These are phyloP conservation scores for Carapus acus DNA, from an alignment of 2,797 vertebrate species.

Conservation along the genomic window DNA sequence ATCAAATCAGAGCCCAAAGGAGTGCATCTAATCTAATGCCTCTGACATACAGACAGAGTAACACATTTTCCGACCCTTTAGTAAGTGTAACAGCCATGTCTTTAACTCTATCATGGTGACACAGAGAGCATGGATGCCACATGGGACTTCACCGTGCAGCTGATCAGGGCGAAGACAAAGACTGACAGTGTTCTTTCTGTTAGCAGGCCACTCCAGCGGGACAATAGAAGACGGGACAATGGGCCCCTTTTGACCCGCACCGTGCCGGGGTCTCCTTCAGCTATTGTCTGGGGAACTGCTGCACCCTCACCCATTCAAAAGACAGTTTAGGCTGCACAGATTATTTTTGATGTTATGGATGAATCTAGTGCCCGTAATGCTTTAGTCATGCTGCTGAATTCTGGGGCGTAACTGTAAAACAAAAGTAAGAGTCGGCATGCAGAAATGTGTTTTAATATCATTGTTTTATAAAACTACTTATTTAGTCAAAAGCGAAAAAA, in stretches of 20 bases:
- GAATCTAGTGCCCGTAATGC: background rate
- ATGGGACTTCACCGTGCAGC: conserved; percentile 57
- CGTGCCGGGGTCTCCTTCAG: conserved; percentile 56
- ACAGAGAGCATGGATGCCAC: conserved; percentile 60
- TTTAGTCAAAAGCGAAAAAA: too few species aligned
- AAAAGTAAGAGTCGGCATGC: too few species aligned
- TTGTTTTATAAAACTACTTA: too few species aligned
- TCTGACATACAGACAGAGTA: conserved; percentile 30
- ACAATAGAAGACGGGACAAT: conserved; percentile 75
- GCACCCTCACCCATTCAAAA: conserved; percentile 59
- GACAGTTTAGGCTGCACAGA: conserved; percentile 48
- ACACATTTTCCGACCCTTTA: conserved; percentile 50
- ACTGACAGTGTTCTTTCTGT: conserved; percentile 69
- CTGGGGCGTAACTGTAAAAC: too few species aligned
- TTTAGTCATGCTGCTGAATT: too few species aligned
- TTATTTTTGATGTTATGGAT: conserved; percentile 26
- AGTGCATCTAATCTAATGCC: conserved; percentile 27
- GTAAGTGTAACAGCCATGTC: conserved; percentile 45
- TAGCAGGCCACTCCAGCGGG: conserved; percentile 63
- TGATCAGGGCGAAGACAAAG: conserved; percentile 69
- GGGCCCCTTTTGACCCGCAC: conserved; percentile 64
- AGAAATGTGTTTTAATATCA: too few species aligned
- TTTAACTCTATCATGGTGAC: conserved; percentile 63
- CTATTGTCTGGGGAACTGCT: conserved; percentile 63
- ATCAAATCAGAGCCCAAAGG: conserved; percentile 5